Percentiles rank a stretch among this genome's conserved stretches.
Evolutionary conservation across 2,797 vertebrate genomes (phyloP).

Genomic region (Sebastes kiyomatsui): DNA sequence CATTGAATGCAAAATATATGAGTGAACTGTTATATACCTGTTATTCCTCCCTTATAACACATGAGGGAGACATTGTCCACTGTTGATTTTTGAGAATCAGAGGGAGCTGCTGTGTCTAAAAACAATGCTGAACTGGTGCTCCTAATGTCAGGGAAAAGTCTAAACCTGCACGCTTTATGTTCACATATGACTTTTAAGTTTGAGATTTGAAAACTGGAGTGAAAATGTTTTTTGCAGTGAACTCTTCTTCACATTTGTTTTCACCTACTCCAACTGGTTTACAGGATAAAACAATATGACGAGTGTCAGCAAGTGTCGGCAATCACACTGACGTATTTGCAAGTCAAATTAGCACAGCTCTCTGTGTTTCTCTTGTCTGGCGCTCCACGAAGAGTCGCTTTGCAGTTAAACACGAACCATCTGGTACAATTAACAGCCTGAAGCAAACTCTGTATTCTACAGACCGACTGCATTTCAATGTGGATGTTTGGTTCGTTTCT

Average conservation of each 20-base stretch:
- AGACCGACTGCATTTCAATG: background rate
- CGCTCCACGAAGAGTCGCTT: slow-evolving; percentile 1
- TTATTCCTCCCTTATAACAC: slow-evolving; percentile 10
- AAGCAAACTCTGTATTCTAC: background rate
- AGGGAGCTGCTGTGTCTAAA: background rate
- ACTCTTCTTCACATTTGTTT: background rate
- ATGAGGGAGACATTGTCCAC: slow-evolving; percentile 45
- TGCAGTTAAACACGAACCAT: slow-evolving; percentile 37
- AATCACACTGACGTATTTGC: slow-evolving; percentile 31
- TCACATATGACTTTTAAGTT: background rate
- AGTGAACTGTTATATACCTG: background rate
- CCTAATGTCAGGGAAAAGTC: no score
- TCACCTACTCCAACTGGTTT: background rate
- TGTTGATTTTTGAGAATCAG: background rate
- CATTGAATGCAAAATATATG: background rate
- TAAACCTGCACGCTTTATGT: background rate
- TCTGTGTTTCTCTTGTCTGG: slow-evolving; percentile 8
- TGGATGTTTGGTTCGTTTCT: slow-evolving; percentile 1
- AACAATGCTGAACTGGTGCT: background rate
- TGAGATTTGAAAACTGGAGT: background rate
- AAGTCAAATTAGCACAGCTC: slow-evolving; percentile 36
- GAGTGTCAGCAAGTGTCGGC: slow-evolving; percentile 5
- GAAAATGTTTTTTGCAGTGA: background rate
- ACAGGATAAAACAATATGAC: slow-evolving; percentile 24
- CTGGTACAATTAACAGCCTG: slow-evolving; percentile 29